phyloP scores from a whole-genome alignment of 2,797 vertebrate genomes.

The Huso huso region DNA sequence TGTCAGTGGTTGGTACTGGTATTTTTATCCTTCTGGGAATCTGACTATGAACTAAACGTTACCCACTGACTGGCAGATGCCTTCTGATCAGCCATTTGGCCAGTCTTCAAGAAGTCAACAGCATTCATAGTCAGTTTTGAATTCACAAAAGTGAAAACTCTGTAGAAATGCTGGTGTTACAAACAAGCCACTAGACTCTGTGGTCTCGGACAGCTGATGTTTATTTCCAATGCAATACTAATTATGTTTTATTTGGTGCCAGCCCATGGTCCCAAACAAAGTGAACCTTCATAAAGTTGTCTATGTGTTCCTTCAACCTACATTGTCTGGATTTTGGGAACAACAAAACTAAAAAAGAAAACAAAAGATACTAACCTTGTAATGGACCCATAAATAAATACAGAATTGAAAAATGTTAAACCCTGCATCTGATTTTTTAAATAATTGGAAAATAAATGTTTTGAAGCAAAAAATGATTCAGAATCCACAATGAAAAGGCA shows the following conservation, averaged over 20 bases:
- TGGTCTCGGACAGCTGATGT: not conserved
- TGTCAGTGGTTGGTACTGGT: not conserved
- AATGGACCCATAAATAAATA: constrained; percentile 26
- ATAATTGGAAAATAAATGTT: constrained; percentile 2
- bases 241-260: constrained; percentile 19
- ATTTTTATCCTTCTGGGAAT: not conserved
- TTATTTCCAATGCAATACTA: constrained; percentile 10
- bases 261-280: constrained; percentile 30
- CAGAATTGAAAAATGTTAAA: constrained; percentile 18
- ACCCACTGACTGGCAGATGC: not conserved
- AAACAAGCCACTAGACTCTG: not conserved
- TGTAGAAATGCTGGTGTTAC: not conserved
- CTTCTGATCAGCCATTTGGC: not conserved
- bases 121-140: not conserved
- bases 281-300: not conserved
- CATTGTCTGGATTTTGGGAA: not conserved
- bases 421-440: constrained; percentile 7
- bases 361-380: constrained; percentile 10
- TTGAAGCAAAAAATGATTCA: constrained; percentile 13
- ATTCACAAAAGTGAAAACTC: not conserved
- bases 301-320: not conserved
- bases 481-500: not conserved
- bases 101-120: not conserved
- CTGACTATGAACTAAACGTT: not conserved
- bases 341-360: not conserved